phyloP scores from a whole-genome alignment of 2,888 invertebrate genomes.

The Sclerodermus sp. region DNA sequence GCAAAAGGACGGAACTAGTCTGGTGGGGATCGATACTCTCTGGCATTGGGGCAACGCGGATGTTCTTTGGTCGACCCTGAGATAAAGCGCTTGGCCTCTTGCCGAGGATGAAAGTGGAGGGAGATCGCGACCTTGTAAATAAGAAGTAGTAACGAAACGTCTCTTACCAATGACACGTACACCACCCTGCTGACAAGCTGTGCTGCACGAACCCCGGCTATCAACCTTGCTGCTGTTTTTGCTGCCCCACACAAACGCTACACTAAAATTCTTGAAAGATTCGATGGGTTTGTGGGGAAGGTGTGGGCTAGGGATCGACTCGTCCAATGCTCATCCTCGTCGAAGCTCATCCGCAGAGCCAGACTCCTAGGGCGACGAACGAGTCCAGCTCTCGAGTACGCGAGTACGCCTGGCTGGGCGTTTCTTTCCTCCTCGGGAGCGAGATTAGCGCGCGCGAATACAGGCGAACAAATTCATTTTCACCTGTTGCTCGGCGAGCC shows the following conservation, averaged over 20 bases:
- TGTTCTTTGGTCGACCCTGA: too few relatives aligned
- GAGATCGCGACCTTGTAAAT: constrained; percentile 34
- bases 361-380: too few relatives aligned
- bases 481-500: too few relatives aligned
- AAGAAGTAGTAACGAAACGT: constrained; percentile 40
- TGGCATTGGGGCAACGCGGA: too few relatives aligned
- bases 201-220: constrained; percentile 58
- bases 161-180: constrained; percentile 52
- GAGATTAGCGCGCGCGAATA: too few relatives aligned
- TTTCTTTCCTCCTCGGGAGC: too few relatives aligned
- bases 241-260: constrained; percentile 49
- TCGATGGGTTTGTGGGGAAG: constrained; percentile 19
- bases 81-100: too few relatives aligned
- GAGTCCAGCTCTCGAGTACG: too few relatives aligned
- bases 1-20: too few relatives aligned
- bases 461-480: too few relatives aligned
- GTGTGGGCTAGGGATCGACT: constrained; percentile 1
- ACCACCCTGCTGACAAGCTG: constrained; percentile 59
- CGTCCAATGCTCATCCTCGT: background rate
- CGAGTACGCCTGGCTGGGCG: too few relatives aligned
- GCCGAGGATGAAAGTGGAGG: constrained; percentile 13
- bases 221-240: constrained; percentile 56
- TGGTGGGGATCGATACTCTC: too few relatives aligned
- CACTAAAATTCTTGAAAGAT: constrained; percentile 11
- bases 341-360: background rate